phyloP scores from a whole-genome alignment of 2,888 invertebrate genomes.

The Pheosia tremula region DNA sequence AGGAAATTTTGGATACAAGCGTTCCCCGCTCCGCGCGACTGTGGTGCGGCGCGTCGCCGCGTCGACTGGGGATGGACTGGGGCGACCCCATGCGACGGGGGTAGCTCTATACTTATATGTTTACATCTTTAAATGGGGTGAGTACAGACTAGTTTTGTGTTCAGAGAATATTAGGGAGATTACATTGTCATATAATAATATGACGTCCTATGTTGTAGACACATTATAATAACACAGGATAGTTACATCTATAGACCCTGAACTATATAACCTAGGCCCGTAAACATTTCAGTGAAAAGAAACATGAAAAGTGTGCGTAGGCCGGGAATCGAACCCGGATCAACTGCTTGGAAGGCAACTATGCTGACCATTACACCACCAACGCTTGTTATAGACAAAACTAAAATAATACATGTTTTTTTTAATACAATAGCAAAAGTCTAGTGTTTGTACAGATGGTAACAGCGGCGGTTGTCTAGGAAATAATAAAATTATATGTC shows the following conservation, averaged over 20 bases:
- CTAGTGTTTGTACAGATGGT: neutral
- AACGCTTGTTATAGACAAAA: slow-evolving; percentile 42
- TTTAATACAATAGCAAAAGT: neutral
- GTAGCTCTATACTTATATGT: slow-evolving; percentile 74
- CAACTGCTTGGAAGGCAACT: slow-evolving; percentile 86
- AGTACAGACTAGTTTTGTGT: slow-evolving; percentile 52
- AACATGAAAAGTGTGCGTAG: slow-evolving; percentile 17
- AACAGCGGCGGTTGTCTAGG: neutral
- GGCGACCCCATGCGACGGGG: slow-evolving; percentile 50
- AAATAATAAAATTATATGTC: neutral
- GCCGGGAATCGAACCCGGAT: slow-evolving; percentile 74
- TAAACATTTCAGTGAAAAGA: neutral
- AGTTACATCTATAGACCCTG: too few relatives aligned
- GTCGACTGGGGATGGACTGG: slow-evolving; percentile 71
- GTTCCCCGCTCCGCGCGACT: slow-evolving; percentile 47
- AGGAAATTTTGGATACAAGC: slow-evolving; percentile 29
- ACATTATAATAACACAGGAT: too few relatives aligned
- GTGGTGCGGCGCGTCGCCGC: slow-evolving; percentile 68
- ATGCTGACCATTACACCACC: slow-evolving; percentile 85
- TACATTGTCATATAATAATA: too few relatives aligned
- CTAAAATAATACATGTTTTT: neutral
- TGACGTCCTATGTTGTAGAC: too few relatives aligned
- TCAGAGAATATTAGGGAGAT: neutral
- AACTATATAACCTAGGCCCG: too few relatives aligned
- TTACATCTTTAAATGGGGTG: slow-evolving; percentile 81